These are phyloP conservation scores for Lutraria lutraria DNA, from an alignment of 2,888 invertebrate genomes.

Conservation along the genomic window DNA sequence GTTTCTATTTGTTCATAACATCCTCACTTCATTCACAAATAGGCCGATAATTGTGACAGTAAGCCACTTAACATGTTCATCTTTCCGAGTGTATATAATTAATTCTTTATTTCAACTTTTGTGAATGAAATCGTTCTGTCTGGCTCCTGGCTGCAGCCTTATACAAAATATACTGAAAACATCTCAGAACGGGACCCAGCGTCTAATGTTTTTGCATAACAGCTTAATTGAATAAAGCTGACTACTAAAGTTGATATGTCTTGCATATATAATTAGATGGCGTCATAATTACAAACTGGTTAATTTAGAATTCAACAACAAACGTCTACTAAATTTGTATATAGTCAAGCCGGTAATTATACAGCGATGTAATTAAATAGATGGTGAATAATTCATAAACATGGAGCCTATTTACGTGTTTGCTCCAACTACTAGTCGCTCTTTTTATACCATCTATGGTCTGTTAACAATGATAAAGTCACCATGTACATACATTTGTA, in stretches of 20 bases:
- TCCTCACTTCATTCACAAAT: constrained; percentile 1
- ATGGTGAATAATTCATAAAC: neutral
- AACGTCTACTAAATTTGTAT: constrained; percentile 20
- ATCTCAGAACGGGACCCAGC: neutral
- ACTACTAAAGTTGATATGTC: neutral
- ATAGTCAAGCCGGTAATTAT: neutral
- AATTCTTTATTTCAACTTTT: constrained; percentile 6
- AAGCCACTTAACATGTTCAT: neutral
- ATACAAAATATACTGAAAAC: neutral
- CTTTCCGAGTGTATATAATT: neutral
- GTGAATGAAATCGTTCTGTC: neutral
- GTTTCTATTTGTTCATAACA: neutral
- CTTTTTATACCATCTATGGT: no score
- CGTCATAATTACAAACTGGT: neutral
- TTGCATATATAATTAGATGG: constrained; percentile 13
- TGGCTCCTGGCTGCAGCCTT: neutral
- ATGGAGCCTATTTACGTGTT: neutral
- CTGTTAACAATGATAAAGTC: no score
- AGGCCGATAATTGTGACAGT: neutral
- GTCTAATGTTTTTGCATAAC: neutral
- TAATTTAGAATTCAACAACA: neutral
- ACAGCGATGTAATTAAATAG: neutral
- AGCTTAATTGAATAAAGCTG: neutral
- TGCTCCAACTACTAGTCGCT: no score
- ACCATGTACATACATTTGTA: no score